Conservation (phyloP, 2,113 vertebrate genomes). For the Tenebrosternarchus preto region DNA sequence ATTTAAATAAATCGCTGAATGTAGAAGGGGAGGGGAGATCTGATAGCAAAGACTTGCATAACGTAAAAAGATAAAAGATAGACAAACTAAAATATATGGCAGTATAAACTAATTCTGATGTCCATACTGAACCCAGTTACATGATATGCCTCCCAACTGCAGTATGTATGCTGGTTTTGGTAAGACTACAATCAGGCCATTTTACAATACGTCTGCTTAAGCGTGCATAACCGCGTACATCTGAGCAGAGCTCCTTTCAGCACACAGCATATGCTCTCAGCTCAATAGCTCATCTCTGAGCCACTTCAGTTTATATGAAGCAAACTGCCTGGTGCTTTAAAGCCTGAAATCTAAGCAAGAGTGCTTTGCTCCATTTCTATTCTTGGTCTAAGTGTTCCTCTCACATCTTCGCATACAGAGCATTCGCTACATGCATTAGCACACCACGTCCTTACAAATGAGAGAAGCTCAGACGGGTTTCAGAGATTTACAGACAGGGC, state of each 20-base stretch:
- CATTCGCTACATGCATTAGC: not conserved
- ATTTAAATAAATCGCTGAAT: too few species aligned
- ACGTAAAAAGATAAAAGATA: too few species aligned
- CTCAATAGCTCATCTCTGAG: constrained; percentile 51
- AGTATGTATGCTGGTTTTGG: not conserved
- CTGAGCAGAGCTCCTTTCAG: constrained; percentile 18
- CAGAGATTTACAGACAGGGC: not conserved
- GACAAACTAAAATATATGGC: too few species aligned
- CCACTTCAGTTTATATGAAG: constrained; percentile 45
- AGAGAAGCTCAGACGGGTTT: not conserved
- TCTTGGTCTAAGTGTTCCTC: not conserved
- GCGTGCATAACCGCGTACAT: not conserved
- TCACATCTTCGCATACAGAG: not conserved
- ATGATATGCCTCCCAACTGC: too few species aligned
- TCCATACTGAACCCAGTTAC: too few species aligned
- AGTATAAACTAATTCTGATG: too few species aligned
- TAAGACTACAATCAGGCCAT: not conserved
- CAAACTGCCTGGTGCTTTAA: not conserved
- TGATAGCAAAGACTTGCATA: too few species aligned
- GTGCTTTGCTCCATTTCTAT: not conserved
- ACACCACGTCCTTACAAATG: not conserved
- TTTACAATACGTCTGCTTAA: not conserved
- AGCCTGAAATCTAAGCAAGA: not conserved
- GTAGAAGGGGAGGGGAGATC: too few species aligned
- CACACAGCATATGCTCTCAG: constrained; percentile 25